Evolutionary conservation across 1,140 invertebrate genomes (phyloP).

Genomic region (Araneus ventricosus): DNA sequence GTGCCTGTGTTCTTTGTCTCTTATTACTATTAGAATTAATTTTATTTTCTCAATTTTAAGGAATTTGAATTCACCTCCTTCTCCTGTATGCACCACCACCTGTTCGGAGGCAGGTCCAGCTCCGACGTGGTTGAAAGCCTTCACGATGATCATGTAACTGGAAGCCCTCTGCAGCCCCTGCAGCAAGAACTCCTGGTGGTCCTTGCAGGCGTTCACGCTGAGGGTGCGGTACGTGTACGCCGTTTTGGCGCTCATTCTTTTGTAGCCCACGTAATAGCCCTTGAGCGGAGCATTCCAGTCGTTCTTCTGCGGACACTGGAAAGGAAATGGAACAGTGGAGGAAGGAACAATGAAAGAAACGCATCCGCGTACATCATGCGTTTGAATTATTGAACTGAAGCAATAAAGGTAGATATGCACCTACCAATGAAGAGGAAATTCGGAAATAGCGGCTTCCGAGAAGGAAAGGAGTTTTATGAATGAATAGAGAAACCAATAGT

Average conservation of each 20-base stretch:
- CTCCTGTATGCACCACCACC: slow-evolving; percentile 80
- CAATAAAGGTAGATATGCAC: not conserved
- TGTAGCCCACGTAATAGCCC: slow-evolving; percentile 90
- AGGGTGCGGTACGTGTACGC: slow-evolving; percentile 79
- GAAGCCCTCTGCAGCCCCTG: slow-evolving; percentile 87
- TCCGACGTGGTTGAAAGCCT: slow-evolving; percentile 80
- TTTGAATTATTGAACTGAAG: not conserved
- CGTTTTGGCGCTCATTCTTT: slow-evolving; percentile 83
- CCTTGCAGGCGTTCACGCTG: slow-evolving; percentile 26
- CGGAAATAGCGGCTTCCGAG: not conserved
- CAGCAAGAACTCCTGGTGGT: slow-evolving; percentile 79
- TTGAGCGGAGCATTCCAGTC: slow-evolving; percentile 96
- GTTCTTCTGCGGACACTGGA: slow-evolving; percentile 88
- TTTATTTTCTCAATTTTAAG: too few species aligned
- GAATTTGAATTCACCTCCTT: slow-evolving; percentile 78
- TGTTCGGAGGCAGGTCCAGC: slow-evolving; percentile 78
- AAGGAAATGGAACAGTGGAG: not conserved
- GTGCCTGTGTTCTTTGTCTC: too few species aligned
- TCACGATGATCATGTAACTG: slow-evolving; percentile 82
- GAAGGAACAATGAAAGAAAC: not conserved
- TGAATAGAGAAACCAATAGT: not conserved
- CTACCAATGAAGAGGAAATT: not conserved
- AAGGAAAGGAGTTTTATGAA: not conserved
- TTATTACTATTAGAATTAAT: too few species aligned
- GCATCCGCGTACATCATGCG: not conserved